A percentile compares a stretch with the other conserved stretches of the same genome.
phyloP scores from a whole-genome alignment of 2,113 vertebrate species.

The Malurus melanocephalus region DNA sequence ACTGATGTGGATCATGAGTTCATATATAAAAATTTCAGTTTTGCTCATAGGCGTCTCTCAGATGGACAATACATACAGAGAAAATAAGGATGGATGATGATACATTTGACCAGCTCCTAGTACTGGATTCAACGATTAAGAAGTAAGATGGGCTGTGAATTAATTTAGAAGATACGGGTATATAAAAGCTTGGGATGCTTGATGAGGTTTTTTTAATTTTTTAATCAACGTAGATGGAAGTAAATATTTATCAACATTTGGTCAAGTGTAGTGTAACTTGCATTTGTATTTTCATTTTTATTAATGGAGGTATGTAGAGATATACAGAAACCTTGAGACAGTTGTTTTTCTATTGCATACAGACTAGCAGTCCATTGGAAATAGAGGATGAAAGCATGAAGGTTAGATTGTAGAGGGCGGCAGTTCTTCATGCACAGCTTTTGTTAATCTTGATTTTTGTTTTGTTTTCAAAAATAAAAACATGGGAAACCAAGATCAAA shows the following conservation, averaged over 20 bases:
- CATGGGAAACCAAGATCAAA: slow-evolving; percentile 72
- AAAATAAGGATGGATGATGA: slow-evolving; percentile 46
- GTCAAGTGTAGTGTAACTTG: slow-evolving; percentile 74
- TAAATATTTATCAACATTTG: slow-evolving; percentile 81
- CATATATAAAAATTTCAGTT: slow-evolving; percentile 59
- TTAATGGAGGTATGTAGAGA: slow-evolving; percentile 81
- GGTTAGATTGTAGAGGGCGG: slow-evolving; percentile 71
- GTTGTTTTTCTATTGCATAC: slow-evolving; percentile 81
- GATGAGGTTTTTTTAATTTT: slow-evolving; percentile 59
- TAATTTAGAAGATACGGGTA: slow-evolving; percentile 50
- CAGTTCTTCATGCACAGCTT: slow-evolving; percentile 82
- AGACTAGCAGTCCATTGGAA: slow-evolving; percentile 77
- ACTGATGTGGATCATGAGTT: slow-evolving; percentile 54
- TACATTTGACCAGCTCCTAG: slow-evolving; percentile 46
- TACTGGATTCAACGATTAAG: slow-evolving; percentile 30
- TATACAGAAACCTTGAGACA: slow-evolving; percentile 77
- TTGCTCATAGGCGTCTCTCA: slow-evolving; percentile 48
- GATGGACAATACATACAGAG: slow-evolving; percentile 1
- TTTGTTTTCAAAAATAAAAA: slow-evolving; percentile 72
- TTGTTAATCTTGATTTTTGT: slow-evolving; percentile 63
- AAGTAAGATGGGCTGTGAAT: slow-evolving; percentile 42
- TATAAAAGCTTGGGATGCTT: slow-evolving; percentile 75
- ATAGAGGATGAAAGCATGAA: slow-evolving; percentile 76
- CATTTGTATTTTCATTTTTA: slow-evolving; percentile 75
- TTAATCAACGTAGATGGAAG: slow-evolving; percentile 69